phyloP scores from a whole-genome alignment of 1,140 invertebrate species.

The Metaphire vulgaris region DNA sequence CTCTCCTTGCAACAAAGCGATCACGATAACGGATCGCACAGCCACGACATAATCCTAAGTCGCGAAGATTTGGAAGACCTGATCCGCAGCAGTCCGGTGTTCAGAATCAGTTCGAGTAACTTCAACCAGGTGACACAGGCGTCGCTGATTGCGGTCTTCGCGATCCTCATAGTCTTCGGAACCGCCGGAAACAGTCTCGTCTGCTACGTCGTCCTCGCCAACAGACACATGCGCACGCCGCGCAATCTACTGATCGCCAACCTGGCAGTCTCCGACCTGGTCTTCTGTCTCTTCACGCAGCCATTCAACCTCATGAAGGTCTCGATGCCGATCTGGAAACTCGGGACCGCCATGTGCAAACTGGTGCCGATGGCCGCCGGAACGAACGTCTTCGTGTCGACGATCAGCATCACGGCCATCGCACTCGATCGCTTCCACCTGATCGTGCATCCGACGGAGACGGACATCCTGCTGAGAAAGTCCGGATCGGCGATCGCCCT shows the following conservation, averaged over 20 bases:
- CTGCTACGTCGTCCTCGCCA: slow-evolving; percentile 68
- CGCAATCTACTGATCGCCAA: slow-evolving; percentile 85
- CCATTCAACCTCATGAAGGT: slow-evolving; percentile 71
- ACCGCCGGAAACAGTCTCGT: slow-evolving; percentile 72
- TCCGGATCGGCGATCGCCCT: slow-evolving; percentile 67
- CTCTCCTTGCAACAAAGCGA: no score
- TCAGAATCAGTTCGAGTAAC: background rate
- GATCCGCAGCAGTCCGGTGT: background rate
- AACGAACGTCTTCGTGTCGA: slow-evolving; percentile 79
- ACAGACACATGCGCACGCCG: slow-evolving; percentile 74
- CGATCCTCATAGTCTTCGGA: slow-evolving; percentile 68
- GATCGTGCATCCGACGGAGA: slow-evolving; percentile 72
- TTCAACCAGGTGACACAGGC: slow-evolving; percentile 21
- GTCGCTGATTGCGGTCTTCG: slow-evolving; percentile 64
- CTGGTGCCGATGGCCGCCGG: slow-evolving; percentile 72
- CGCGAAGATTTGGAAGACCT: background rate
- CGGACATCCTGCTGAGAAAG: slow-evolving; percentile 66
- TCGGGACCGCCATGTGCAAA: slow-evolving; percentile 63
- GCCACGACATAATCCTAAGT: background rate
- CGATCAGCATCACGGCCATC: slow-evolving; percentile 81
- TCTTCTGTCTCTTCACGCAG: slow-evolving; percentile 75
- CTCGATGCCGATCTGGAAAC: slow-evolving; percentile 43
- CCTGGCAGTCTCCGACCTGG: slow-evolving; percentile 73
- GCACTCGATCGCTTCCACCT: slow-evolving; percentile 72
- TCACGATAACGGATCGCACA: no score